Conservation (phyloP, 2,797 vertebrate species). For the Ceryle rudis region DNA sequence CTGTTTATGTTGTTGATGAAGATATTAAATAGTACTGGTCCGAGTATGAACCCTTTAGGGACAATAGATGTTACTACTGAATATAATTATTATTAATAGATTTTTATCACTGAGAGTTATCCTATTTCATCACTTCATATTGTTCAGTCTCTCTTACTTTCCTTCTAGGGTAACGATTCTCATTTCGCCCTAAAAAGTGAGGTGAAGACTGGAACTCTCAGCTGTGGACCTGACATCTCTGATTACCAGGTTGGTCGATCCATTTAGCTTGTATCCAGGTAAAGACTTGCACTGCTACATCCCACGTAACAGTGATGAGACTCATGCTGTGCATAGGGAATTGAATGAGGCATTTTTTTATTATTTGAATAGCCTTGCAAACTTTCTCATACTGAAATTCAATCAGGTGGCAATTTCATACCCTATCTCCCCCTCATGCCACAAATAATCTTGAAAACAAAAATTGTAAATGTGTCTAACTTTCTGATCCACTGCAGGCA, state of each 20-base stretch:
- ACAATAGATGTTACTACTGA: slow-evolving; percentile 13
- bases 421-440: neutral
- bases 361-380: neutral
- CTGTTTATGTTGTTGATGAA: neutral
- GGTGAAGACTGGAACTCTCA: neutral
- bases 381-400: neutral
- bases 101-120: slow-evolving; percentile 31
- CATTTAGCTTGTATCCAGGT: neutral
- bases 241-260: neutral
- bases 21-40: neutral
- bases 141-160: slow-evolving; percentile 5
- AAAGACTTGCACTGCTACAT: neutral
- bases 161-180: neutral
- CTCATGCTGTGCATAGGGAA: neutral
- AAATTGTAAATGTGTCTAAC: neutral
- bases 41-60: neutral
- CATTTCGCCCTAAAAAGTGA: neutral
- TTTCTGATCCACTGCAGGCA: neutral
- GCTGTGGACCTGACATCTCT: neutral
- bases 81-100: slow-evolving; percentile 43
- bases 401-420: neutral
- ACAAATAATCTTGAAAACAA: neutral
- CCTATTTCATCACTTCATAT: slow-evolving; percentile 34
- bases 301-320: neutral
- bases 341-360: neutral